phyloP scores from a whole-genome alignment of 2,888 invertebrate species.

The Selenia dentaria region DNA sequence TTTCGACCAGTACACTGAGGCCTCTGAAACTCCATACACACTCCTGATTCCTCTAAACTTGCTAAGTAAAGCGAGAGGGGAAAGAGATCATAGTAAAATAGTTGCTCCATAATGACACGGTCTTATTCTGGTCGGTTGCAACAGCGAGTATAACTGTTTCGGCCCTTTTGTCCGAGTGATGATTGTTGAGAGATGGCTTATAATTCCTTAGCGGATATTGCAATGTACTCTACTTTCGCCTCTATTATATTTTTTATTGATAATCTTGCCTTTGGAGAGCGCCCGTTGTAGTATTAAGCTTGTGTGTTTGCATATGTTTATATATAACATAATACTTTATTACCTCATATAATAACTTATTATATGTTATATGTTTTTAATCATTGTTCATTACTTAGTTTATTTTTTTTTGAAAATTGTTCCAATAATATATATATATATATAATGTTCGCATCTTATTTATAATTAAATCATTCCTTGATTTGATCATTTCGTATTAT shows the following conservation, averaged over 20 bases:
- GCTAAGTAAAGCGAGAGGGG: conserved; percentile 38
- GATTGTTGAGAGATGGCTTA: conserved; percentile 68
- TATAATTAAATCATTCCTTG: no score
- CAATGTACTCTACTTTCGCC: conserved; percentile 48
- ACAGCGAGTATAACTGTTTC: conserved; percentile 65
- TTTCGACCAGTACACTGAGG: conserved; percentile 57
- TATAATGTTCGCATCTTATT: no score
- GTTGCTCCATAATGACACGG: conserved; percentile 68
- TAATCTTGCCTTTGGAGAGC: conserved; percentile 7
- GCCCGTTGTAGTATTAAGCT: conserved; percentile 11
- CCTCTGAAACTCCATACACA: conserved; percentile 52
- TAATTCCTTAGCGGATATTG: conserved; percentile 54
- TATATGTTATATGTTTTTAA: no score
- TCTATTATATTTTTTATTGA: conserved; percentile 46
- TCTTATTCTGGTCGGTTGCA: conserved; percentile 59
- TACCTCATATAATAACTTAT: no score
- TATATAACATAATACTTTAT: no score
- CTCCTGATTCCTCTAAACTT: conserved; percentile 30
- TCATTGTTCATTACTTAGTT: no score
- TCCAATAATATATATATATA: no score
- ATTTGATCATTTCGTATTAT: no score
- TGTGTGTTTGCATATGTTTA: conserved; percentile 7
- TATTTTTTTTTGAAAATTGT: no score
- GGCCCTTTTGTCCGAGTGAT: conserved; percentile 72
- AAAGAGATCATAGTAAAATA: conserved; percentile 52